Evolutionary conservation across 2,113 vertebrate genomes (phyloP).

Genomic region (Grantiella picta): DNA sequence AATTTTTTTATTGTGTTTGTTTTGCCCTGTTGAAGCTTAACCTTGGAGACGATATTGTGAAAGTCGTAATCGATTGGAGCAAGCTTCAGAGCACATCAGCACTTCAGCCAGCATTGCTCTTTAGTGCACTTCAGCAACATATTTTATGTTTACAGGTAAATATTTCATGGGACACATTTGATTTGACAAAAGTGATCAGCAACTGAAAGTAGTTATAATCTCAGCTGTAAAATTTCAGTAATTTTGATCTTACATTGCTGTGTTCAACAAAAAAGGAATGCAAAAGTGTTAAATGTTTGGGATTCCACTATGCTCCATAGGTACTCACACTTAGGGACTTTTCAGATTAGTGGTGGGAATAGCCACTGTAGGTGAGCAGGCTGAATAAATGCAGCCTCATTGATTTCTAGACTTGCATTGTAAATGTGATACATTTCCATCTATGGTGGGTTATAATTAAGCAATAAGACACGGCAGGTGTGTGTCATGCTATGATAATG

Average conservation of each 20-base stretch:
- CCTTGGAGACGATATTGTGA: conserved; percentile 82
- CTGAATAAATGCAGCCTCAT: conserved; percentile 71
- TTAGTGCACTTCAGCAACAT: conserved; percentile 84
- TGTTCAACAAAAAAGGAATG: background rate
- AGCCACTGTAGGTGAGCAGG: conserved; percentile 55
- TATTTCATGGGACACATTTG: conserved; percentile 39
- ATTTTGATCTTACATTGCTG: background rate
- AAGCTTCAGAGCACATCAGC: conserved; percentile 74
- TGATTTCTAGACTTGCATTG: conserved; percentile 73
- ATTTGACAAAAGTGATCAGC: conserved; percentile 14
- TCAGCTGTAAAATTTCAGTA: background rate
- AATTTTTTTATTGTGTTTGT: conserved; percentile 69
- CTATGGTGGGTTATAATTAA: conserved; percentile 84
- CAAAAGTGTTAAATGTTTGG: background rate
- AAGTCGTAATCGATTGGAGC: conserved; percentile 79
- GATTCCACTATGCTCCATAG: background rate
- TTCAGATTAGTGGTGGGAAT: conserved; percentile 38
- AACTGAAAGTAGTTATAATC: conserved; percentile 25
- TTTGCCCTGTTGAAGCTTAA: conserved; percentile 81
- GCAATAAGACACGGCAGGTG: conserved; percentile 86
- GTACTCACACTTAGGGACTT: background rate
- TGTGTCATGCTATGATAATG: conserved; percentile 84
- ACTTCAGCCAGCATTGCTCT: conserved; percentile 74
- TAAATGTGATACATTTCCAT: conserved; percentile 79
- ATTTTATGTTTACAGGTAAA: conserved; percentile 90